phyloP scores from a whole-genome alignment of 2,797 vertebrate species.

The Xerus rutilus region DNA sequence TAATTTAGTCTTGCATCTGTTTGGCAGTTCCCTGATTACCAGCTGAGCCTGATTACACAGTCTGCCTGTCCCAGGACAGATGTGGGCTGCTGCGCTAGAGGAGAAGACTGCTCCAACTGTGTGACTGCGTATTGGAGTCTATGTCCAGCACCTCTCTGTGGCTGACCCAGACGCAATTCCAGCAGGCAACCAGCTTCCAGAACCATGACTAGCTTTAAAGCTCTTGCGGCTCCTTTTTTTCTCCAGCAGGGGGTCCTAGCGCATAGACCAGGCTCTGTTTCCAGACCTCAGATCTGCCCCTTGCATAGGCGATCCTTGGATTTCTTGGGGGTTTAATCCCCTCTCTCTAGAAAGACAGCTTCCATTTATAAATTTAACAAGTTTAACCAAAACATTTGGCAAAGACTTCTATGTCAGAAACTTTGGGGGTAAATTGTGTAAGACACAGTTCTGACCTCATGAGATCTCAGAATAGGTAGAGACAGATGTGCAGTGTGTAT shows the following conservation, averaged over 20 bases:
- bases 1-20: conserved; percentile 85
- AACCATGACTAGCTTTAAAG: background rate
- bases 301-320: background rate
- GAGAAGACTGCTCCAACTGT: conserved; percentile 30
- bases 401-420: background rate
- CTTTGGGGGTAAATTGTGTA: background rate
- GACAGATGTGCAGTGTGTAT: background rate
- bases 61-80: conserved; percentile 83
- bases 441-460: background rate
- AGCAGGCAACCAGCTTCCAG: background rate
- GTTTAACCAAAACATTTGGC: background rate
- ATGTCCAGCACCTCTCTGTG: background rate
- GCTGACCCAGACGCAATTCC: background rate
- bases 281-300: background rate
- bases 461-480: background rate
- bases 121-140: conserved; percentile 56
- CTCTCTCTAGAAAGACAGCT: background rate
- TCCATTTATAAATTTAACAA: background rate
- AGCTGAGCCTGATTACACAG: conserved; percentile 88
- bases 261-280: background rate
- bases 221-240: background rate
- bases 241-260: background rate
- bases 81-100: background rate
- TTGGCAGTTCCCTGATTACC: conserved; percentile 86
- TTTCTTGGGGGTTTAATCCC: background rate